These are phyloP conservation scores for Poeciliopsis turneri DNA, from an alignment of 2,797 vertebrate species.

Conservation along the genomic window DNA sequence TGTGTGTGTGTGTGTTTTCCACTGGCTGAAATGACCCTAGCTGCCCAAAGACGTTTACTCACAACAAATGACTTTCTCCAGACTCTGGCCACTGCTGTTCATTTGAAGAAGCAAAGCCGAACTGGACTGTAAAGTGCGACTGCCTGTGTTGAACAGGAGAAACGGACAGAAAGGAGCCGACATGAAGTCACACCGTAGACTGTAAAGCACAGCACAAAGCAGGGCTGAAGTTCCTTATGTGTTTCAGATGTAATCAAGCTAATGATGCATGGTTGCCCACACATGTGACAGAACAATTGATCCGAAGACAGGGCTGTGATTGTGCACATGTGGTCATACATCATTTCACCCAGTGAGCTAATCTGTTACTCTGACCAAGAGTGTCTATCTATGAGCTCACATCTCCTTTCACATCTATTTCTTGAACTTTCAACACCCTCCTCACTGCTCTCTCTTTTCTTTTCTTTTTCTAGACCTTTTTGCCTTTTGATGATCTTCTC, in stretches of 20 bases:
- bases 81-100: slow-evolving; percentile 49
- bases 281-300: slow-evolving; percentile 71
- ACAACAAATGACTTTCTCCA: slow-evolving; percentile 67
- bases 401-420: slow-evolving; percentile 23
- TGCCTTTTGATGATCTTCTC: slow-evolving; percentile 37
- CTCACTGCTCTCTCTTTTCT: neutral
- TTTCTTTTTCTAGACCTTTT: neutral
- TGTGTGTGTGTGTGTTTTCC: slow-evolving; percentile 7
- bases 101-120: slow-evolving; percentile 47
- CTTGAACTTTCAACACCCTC: slow-evolving; percentile 27
- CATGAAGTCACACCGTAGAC: slow-evolving; percentile 31
- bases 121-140: slow-evolving; percentile 32
- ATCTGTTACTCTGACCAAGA: slow-evolving; percentile 70
- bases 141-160: slow-evolving; percentile 22
- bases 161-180: slow-evolving; percentile 46
- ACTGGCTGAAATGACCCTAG: slow-evolving; percentile 52
- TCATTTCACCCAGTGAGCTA: slow-evolving; percentile 71
- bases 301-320: slow-evolving; percentile 63
- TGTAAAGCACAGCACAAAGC: slow-evolving; percentile 38
- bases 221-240: slow-evolving; percentile 27
- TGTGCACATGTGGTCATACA: slow-evolving; percentile 64
- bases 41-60: slow-evolving; percentile 62
- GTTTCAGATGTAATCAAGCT: slow-evolving; percentile 65
- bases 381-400: slow-evolving; percentile 65
- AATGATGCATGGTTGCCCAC: slow-evolving; percentile 70